Evolutionary conservation across 2,888 invertebrate genomes (phyloP).

Genomic region (Nyleta sp.): DNA sequence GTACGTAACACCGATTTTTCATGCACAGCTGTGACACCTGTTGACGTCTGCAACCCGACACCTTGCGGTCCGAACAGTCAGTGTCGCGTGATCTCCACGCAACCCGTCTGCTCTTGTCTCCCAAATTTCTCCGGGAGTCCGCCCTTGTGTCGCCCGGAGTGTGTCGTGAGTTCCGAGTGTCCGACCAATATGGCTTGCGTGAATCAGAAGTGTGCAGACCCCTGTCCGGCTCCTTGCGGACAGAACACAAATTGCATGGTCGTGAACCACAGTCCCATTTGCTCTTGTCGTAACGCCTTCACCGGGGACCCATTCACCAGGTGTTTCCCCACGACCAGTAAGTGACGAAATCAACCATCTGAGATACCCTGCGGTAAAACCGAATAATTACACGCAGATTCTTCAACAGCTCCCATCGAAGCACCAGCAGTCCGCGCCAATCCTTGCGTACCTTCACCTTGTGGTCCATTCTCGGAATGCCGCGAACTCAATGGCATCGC

Average conservation of each 20-base stretch:
- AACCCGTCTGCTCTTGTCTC: slow-evolving; percentile 86
- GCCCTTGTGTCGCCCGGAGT: slow-evolving; percentile 90
- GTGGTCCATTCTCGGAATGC: slow-evolving; percentile 83
- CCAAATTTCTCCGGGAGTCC: slow-evolving; percentile 90
- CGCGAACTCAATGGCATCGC: slow-evolving; percentile 79
- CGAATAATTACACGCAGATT: background rate
- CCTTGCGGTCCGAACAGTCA: slow-evolving; percentile 88
- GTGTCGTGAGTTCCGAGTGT: slow-evolving; percentile 92
- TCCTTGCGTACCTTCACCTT: slow-evolving; percentile 87
- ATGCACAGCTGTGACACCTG: slow-evolving; percentile 2
- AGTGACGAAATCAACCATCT: slow-evolving; percentile 58
- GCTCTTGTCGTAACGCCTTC: slow-evolving; percentile 89
- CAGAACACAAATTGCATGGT: slow-evolving; percentile 90
- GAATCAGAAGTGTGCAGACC: slow-evolving; percentile 91
- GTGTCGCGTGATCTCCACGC: slow-evolving; percentile 86
- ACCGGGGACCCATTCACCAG: slow-evolving; percentile 89
- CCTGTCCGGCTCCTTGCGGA: slow-evolving; percentile 92
- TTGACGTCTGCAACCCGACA: slow-evolving; percentile 86
- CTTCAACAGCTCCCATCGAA: slow-evolving; percentile 44
- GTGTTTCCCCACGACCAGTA: slow-evolving; percentile 83
- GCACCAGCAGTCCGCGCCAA: slow-evolving; percentile 80
- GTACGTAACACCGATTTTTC: background rate
- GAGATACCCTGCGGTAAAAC: background rate
- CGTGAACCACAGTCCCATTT: slow-evolving; percentile 93
- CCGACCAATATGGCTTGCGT: slow-evolving; percentile 89